A percentile compares a stretch with the other conserved stretches of the same genome.
Evolutionary conservation across 2,888 invertebrate species (phyloP).

Genomic region (Prosapia bicincta): DNA sequence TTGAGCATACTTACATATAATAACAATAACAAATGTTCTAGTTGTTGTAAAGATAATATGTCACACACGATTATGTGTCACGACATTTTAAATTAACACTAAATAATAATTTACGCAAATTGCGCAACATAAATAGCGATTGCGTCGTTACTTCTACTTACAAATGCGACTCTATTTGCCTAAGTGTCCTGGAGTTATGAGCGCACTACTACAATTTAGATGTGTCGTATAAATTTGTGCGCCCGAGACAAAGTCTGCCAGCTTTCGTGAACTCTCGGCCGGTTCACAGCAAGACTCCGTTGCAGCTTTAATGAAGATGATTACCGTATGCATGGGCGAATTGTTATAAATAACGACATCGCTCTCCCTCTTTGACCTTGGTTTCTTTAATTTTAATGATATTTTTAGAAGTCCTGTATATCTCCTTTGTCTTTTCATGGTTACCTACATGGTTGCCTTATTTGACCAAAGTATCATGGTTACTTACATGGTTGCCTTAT

Average conservation of each 20-base stretch:
- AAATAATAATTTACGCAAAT: not conserved
- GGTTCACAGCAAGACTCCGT: not conserved
- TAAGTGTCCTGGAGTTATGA: not conserved
- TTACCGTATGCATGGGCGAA: not conserved
- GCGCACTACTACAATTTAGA: not conserved
- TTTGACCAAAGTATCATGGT: no score
- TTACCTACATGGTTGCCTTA: no score
- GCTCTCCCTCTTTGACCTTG: not conserved
- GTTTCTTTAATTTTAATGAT: not conserved
- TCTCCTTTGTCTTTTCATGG: no score
- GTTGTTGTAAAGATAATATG: no score
- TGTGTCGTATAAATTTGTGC: conserved; percentile 2
- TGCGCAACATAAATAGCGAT: not conserved
- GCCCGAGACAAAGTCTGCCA: no score
- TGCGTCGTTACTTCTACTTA: not conserved
- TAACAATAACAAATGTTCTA: no score
- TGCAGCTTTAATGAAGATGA: not conserved
- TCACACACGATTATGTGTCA: no score
- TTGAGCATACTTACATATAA: no score
- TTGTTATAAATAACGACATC: not conserved
- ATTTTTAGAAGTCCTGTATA: no score
- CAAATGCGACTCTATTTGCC: not conserved
- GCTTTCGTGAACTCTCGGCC: no score
- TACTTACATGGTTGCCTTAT: no score
- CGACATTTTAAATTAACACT: no score